Evolutionary conservation across 2,113 vertebrate genomes (phyloP).

Genomic region (Tapirus terrestris): DNA sequence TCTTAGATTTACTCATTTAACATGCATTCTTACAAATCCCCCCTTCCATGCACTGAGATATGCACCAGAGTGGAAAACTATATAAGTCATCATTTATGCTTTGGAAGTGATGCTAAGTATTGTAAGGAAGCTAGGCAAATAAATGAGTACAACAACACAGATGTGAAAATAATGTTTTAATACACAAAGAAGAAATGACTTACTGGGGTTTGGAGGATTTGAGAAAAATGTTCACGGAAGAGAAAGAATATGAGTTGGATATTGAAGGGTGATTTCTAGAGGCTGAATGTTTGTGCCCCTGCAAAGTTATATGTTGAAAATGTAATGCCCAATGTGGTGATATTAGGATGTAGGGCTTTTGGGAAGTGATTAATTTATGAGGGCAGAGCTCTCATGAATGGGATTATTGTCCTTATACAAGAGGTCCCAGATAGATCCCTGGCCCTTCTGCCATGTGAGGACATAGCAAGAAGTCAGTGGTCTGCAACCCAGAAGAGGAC

Average conservation of each 20-base stretch:
- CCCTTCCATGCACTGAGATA: neutral
- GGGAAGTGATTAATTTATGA: neutral
- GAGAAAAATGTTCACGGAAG: neutral
- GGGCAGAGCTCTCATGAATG: neutral
- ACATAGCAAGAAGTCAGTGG: neutral
- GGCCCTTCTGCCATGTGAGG: neutral
- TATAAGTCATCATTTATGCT: neutral
- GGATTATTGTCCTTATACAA: neutral
- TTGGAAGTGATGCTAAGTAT: neutral
- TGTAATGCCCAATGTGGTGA: rapidly evolving
- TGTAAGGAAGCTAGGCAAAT: neutral
- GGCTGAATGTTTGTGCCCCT: neutral
- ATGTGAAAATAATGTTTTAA: neutral
- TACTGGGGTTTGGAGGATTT: neutral
- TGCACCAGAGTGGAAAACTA: too few relatives aligned
- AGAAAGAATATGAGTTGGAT: neutral
- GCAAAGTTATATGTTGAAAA: neutral
- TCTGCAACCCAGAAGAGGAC: neutral
- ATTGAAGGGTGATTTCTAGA: neutral
- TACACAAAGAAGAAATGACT: neutral
- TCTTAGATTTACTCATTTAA: neutral
- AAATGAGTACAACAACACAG: neutral
- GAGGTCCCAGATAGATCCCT: neutral
- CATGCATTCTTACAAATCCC: neutral
- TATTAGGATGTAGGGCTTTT: neutral